phyloP scores from a whole-genome alignment of 2,113 vertebrate species.

The Brachirus orientalis region DNA sequence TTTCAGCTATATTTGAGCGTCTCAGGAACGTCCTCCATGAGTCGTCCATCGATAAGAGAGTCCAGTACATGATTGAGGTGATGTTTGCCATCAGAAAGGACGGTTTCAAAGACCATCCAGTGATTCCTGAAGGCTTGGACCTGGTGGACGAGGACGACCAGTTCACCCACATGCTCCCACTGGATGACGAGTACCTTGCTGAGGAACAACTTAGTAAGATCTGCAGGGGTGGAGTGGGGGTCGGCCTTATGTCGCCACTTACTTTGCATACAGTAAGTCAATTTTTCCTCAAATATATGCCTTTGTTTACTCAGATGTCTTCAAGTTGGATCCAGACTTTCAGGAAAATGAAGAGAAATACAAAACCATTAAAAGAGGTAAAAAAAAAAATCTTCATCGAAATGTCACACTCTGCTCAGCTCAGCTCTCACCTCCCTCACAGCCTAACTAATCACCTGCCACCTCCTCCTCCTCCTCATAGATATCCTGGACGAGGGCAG shows the following conservation, averaged over 20 bases:
- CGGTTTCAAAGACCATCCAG: conserved; percentile 97
- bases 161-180: conserved; percentile 97
- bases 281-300: conserved; percentile 9
- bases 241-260: accelerated
- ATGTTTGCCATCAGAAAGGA: conserved; percentile 99
- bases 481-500: conserved; percentile 98
- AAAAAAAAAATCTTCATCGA: conserved; percentile 34
- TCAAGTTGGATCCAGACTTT: conserved; percentile 97
- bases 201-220: conserved; percentile 95
- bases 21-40: conserved; percentile 97
- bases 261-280: background rate
- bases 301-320: conserved; percentile 86
- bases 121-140: conserved; percentile 92
- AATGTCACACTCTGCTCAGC: background rate
- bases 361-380: conserved; percentile 93
- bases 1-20: conserved; percentile 95
- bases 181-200: conserved; percentile 95
- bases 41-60: conserved; percentile 96
- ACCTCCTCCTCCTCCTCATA: conserved; percentile 48
- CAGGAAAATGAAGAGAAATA: conserved; percentile 98
- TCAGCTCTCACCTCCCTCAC: background rate
- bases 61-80: conserved; percentile 99
- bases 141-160: conserved; percentile 97
- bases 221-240: background rate
- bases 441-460: conserved; percentile 22